phyloP scores from a whole-genome alignment of 2,888 invertebrate species.

The Smittia sp. region DNA sequence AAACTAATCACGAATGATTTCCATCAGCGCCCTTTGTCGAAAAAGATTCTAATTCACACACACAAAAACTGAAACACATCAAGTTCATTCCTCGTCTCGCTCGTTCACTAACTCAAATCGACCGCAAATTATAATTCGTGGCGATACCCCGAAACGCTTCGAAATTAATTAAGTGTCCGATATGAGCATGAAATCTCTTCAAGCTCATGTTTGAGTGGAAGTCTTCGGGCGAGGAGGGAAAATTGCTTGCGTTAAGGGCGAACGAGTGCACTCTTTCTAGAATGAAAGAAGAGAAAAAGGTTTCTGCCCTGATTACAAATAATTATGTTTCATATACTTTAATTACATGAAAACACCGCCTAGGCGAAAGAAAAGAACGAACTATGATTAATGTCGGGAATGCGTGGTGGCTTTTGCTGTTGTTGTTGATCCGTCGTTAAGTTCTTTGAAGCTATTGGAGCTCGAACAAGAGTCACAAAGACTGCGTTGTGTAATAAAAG shows the following conservation, averaged over 20 bases:
- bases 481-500: too few relatives aligned
- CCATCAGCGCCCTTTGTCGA: neutral
- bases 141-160: neutral
- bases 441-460: too few relatives aligned
- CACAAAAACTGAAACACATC: neutral
- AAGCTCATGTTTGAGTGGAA: neutral
- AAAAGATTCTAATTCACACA: conserved; percentile 11
- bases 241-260: neutral
- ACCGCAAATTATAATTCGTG: neutral
- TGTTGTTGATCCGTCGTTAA: neutral
- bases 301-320: conserved; percentile 21
- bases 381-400: conserved; percentile 16
- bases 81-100: neutral
- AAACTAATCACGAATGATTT: neutral
- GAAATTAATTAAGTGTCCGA: neutral
- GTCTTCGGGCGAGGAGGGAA: neutral
- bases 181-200: neutral
- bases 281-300: neutral
- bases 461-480: too few relatives aligned
- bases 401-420: conserved; percentile 7
- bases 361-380: neutral
- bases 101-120: too few relatives aligned
- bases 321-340: neutral
- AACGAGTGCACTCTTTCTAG: neutral
- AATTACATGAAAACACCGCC: neutral